Evolutionary conservation across 2,113 vertebrate species (phyloP).

Genomic region (Hydrochoerus hydrochaeris): DNA sequence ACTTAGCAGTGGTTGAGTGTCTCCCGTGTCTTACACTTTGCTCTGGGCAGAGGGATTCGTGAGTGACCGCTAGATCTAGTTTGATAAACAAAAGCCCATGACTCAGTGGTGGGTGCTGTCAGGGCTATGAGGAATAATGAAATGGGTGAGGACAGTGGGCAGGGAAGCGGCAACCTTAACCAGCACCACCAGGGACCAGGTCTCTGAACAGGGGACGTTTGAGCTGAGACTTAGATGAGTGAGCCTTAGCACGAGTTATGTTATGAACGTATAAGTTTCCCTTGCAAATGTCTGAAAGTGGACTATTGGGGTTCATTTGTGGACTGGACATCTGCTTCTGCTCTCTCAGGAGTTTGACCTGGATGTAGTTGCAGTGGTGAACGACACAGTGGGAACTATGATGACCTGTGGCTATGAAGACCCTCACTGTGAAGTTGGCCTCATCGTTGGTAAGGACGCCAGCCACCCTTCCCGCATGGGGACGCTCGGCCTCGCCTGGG

Average conservation of each 20-base stretch:
- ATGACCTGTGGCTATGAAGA: conserved; percentile 98
- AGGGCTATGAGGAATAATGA: background rate
- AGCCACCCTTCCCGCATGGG: fast-evolving
- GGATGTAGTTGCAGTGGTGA: conserved; percentile 96
- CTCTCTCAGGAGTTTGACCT: conserved; percentile 93
- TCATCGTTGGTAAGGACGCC: conserved; percentile 93
- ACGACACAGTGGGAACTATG: conserved; percentile 99
- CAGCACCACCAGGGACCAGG: background rate
- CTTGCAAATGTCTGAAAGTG: background rate
- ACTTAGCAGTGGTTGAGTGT: background rate
- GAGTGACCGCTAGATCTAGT: background rate
- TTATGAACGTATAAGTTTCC: background rate
- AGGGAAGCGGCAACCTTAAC: background rate
- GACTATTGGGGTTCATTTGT: background rate
- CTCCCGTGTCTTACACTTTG: background rate
- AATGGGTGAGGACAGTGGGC: background rate
- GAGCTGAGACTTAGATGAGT: background rate
- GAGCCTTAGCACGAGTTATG: background rate
- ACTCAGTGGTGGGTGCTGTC: background rate
- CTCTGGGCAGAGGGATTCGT: background rate
- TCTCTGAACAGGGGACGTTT: background rate
- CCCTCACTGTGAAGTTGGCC: conserved; percentile 95
- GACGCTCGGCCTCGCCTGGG: fast-evolving
- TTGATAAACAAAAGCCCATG: background rate
- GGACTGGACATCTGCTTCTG: background rate